Evolutionary conservation across 1,140 invertebrate genomes (phyloP).

Genomic region (Phthorimaea operculella): DNA sequence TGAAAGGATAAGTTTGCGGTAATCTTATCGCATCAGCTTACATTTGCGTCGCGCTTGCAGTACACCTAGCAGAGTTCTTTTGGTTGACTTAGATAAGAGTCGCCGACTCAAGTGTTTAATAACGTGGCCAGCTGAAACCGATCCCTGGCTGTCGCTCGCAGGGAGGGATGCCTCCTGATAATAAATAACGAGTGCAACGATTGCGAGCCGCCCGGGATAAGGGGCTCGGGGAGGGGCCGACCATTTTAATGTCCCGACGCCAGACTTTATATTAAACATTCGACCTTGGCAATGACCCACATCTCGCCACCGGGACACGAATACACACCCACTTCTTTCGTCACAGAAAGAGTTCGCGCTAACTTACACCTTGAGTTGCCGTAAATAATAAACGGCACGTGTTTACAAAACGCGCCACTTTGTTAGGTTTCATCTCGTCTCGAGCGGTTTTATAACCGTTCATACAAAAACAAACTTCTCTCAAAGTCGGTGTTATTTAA

Average conservation of each 20-base stretch:
- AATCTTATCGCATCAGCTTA: neutral
- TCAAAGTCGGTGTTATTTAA: too few relatives aligned
- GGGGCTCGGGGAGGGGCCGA: slow-evolving; percentile 56
- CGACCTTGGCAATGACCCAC: slow-evolving; percentile 66
- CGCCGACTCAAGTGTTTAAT: neutral
- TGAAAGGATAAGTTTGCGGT: neutral
- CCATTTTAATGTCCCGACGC: slow-evolving; percentile 67
- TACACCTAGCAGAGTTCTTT: neutral
- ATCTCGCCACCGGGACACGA: slow-evolving; percentile 57
- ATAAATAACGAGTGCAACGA: slow-evolving; percentile 67
- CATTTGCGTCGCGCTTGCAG: neutral
- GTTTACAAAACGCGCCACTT: slow-evolving; percentile 20
- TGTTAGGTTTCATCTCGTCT: neutral
- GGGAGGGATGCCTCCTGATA: slow-evolving; percentile 51
- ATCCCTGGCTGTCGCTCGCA: neutral
- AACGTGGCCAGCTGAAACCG: neutral
- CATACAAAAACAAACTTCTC: too few relatives aligned
- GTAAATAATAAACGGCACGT: slow-evolving; percentile 58
- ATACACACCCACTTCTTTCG: slow-evolving; percentile 51
- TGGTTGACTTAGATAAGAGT: neutral
- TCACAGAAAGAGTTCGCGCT: slow-evolving; percentile 64
- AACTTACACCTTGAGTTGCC: slow-evolving; percentile 47
- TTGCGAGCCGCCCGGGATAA: slow-evolving; percentile 51
- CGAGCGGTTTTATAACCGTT: too few relatives aligned
- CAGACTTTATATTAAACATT: slow-evolving; percentile 69